phyloP scores from a whole-genome alignment of 1,140 invertebrate genomes.

The Apis dorsata region DNA sequence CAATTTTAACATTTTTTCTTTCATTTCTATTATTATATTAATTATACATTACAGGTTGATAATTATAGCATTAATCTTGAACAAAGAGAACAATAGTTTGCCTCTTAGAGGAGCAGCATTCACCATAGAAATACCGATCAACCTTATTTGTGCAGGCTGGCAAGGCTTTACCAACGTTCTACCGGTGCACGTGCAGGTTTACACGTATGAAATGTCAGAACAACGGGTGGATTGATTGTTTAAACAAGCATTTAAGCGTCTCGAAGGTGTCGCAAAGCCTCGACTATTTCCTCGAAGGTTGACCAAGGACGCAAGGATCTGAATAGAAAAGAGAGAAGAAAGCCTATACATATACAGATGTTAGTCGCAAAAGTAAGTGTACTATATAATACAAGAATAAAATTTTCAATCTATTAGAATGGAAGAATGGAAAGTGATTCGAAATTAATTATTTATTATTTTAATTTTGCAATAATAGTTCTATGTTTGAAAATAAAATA shows the following conservation, averaged over 20 bases:
- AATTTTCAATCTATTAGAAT: no score
- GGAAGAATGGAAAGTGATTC: no score
- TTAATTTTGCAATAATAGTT: no score
- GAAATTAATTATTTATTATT: no score
- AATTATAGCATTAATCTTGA: neutral
- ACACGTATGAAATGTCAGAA: conserved; percentile 13
- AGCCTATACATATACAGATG: neutral
- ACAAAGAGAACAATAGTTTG: neutral
- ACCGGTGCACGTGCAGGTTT: neutral
- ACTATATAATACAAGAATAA: no score
- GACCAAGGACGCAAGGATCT: neutral
- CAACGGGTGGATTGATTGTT: conserved; percentile 24
- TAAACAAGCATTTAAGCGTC: conserved; percentile 18
- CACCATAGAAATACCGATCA: conserved; percentile 5
- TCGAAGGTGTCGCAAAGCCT: conserved; percentile 20
- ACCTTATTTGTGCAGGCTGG: no score
- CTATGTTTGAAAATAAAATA: no score
- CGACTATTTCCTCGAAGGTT: conserved; percentile 13
- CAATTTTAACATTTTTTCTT: no score
- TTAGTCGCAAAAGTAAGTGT: no score
- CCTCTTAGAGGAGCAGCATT: neutral
- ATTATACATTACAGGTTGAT: no score
- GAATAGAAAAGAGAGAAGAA: neutral
- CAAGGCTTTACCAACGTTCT: neutral
- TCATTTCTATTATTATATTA: no score